Evolutionary conservation across 2,888 invertebrate genomes (phyloP).

Genomic region (Meiosimyza decipiens): DNA sequence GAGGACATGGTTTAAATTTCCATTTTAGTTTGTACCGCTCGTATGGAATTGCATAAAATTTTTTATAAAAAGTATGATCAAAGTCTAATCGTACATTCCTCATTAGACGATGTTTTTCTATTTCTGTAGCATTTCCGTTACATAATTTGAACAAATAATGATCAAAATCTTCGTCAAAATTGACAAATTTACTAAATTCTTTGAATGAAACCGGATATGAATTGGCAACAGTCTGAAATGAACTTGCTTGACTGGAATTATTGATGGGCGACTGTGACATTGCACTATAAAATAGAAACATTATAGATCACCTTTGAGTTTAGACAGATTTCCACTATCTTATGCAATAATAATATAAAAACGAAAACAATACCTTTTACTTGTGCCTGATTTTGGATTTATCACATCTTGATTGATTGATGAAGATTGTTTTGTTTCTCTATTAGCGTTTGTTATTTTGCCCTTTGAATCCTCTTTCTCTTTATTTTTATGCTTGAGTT

Average conservation of each 20-base stretch:
- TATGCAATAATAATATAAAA: no score
- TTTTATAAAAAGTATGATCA: constrained; percentile 8
- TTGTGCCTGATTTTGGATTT: background rate
- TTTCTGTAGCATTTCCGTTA: background rate
- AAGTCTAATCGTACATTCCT: background rate
- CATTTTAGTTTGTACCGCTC: constrained; percentile 5
- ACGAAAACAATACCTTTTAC: constrained; percentile 7
- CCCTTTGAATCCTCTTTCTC: background rate
- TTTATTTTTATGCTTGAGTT: background rate
- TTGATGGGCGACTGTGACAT: no score
- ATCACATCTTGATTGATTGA: no score
- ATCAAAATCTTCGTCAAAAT: constrained; percentile 15
- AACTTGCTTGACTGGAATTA: no score
- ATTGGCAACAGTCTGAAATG: no score
- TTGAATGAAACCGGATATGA: constrained; percentile 3
- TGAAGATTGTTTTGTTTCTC: no score
- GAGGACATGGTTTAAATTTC: constrained; percentile 25
- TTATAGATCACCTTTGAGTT: no score
- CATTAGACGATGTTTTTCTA: background rate
- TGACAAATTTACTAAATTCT: constrained; percentile 15
- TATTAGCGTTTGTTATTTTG: background rate
- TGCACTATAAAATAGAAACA: no score
- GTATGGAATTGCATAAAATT: constrained; percentile 8
- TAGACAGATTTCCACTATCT: no score
- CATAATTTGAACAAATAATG: background rate